phyloP scores from a whole-genome alignment of 2,113 vertebrate genomes.

The Pangasianodon hypophthalmus region DNA sequence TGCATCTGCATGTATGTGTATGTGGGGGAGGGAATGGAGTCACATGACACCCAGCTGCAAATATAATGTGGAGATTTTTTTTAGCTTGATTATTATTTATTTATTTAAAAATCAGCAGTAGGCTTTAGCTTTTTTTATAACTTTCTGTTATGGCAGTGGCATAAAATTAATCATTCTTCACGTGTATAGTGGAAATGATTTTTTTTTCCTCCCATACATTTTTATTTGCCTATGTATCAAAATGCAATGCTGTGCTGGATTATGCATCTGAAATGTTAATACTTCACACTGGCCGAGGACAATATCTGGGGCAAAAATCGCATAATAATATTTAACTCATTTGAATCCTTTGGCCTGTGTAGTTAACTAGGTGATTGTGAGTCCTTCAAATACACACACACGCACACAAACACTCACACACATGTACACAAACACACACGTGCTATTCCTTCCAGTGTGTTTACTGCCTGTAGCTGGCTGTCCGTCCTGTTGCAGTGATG shows the following conservation, averaged over 20 bases:
- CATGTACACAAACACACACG: conserved; percentile 21
- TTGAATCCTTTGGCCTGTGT: conserved; percentile 27
- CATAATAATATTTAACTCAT: conserved; percentile 38
- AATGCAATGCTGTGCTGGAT: conserved; percentile 43
- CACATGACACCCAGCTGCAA: conserved; percentile 65
- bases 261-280: conserved; percentile 53
- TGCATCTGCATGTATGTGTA: conserved; percentile 42
- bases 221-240: conserved; percentile 59
- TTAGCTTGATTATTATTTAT: conserved; percentile 58
- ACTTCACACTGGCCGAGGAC: conserved; percentile 17
- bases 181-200: conserved; percentile 49
- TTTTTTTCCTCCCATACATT: conserved; percentile 27
- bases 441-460: neutral
- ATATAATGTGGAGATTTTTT: conserved; percentile 61
- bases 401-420: conserved; percentile 12
- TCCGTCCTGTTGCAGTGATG: neutral
- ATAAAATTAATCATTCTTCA: conserved; percentile 60
- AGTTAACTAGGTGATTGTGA: conserved; percentile 12
- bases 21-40: conserved; percentile 58
- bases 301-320: conserved; percentile 29
- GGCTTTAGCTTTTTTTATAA: conserved; percentile 56
- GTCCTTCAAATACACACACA: conserved; percentile 23
- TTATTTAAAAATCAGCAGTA: conserved; percentile 56
- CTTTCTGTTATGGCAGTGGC: conserved; percentile 52
- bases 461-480: conserved; percentile 1